Conservation (phyloP, 2,888 invertebrate species). For the Acleris literana region DNA sequence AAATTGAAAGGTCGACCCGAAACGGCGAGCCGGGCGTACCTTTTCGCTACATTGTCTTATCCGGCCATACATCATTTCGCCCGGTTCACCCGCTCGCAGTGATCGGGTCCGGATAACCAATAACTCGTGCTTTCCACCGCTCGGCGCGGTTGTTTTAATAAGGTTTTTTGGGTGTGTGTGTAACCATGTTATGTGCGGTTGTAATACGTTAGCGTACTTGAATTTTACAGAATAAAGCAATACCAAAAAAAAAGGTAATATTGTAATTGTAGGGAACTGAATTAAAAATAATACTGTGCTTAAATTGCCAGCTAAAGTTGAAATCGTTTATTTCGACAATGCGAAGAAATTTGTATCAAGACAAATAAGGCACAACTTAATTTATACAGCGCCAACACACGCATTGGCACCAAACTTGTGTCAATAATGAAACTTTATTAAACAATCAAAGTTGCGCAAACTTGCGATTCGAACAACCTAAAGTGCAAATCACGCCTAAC, state of each 20-base stretch:
- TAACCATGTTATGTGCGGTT: background rate
- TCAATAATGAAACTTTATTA: constrained; percentile 31
- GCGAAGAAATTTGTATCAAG: too few relatives aligned
- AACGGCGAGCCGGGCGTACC: constrained; percentile 52
- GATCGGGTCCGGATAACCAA: constrained; percentile 53
- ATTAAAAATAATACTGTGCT: too few relatives aligned
- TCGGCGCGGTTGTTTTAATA: constrained; percentile 61
- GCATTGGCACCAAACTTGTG: constrained; percentile 19
- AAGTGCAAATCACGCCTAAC: constrained; percentile 43
- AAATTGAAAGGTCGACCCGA: constrained; percentile 76
- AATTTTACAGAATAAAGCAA: too few relatives aligned
- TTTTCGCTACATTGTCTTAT: constrained; percentile 71
- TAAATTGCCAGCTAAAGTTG: too few relatives aligned
- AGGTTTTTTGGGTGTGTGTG: constrained; percentile 42
- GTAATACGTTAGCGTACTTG: too few relatives aligned
- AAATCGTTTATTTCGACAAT: too few relatives aligned
- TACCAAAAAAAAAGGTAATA: too few relatives aligned
- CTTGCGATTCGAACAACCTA: constrained; percentile 24
- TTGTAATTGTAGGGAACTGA: too few relatives aligned
- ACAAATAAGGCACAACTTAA: background rate
- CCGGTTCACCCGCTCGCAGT: constrained; percentile 49
- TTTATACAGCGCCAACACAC: background rate
- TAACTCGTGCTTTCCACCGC: constrained; percentile 44
- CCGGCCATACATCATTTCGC: constrained; percentile 69
- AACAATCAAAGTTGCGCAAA: constrained; percentile 31